Conservation (phyloP, 2,797 vertebrate species). For the Nyctalus aviator region DNA sequence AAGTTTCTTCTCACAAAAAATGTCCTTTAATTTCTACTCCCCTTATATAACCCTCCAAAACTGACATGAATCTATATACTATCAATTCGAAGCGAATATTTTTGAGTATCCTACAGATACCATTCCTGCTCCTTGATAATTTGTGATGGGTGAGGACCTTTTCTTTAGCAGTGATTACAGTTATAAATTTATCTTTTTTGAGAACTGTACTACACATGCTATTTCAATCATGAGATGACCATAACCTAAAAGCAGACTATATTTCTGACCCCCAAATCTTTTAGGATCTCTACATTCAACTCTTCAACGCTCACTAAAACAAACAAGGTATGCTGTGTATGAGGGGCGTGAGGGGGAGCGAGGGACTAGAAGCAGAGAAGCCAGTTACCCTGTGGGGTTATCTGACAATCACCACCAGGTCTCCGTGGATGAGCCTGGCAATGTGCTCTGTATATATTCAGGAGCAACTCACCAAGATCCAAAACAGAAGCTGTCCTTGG, state of each 20-base stretch:
- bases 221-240: conserved; percentile 72
- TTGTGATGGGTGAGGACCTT: conserved; percentile 62
- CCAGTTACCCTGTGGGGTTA: not conserved
- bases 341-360: not conserved
- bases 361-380: not conserved
- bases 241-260: conserved; percentile 8
- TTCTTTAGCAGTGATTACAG: conserved; percentile 70
- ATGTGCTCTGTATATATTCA: not conserved
- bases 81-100: conserved; percentile 36
- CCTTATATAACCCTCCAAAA: conserved; percentile 42
- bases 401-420: not conserved
- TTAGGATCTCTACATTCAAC: conserved; percentile 49
- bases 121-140: conserved; percentile 43
- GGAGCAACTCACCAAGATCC: conserved; percentile 45
- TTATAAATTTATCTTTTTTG: conserved; percentile 79
- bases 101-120: not conserved
- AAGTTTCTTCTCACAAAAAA: conserved; percentile 50
- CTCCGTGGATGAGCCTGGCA: conserved; percentile 33
- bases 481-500: conserved; percentile 73
- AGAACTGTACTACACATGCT: conserved; percentile 54
- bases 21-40: conserved; percentile 56
- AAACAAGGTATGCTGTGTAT: conserved; percentile 55
- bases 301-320: conserved; percentile 32
- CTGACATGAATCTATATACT: not conserved
- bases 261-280: conserved; percentile 55